Evolutionary conservation across 2,888 invertebrate genomes (phyloP), one percentile per base, ranked within the genome.

Genomic region (Eretmocerus hayati): DNA sequence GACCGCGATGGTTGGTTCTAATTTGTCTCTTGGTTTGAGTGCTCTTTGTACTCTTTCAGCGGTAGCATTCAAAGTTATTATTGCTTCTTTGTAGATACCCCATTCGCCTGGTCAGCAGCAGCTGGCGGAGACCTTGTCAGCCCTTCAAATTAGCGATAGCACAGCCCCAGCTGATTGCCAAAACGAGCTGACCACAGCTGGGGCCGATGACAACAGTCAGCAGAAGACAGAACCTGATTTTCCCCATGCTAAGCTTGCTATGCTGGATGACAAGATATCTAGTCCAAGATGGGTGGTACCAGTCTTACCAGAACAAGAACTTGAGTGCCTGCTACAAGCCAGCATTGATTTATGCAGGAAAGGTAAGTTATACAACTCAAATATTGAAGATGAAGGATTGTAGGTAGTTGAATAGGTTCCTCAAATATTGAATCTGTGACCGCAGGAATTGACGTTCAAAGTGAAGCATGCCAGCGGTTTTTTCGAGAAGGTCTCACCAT

Each of bases 251-350:
- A 91, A 93, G 73, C 76, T 96, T 69, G 83, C 85, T 59, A 84
- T 87, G 61, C 77, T 96, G 62, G 94, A 95, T 75, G 94, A 94
- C 71, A 95, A 95, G 81, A 93, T 96, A 69, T 92, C 92, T 62
- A 87, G 88, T 75, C 87, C 93, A 50, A 81, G 95, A 64, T 96
- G 96, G 96, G 92, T 96, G 54, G 95, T 96, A 43, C 96, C 96
- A 30, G 96, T 96, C 44, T 75, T 96, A 64, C 94, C 96, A 11
- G 93, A 94, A 64, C 94, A 95, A 75, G 95, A 96, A 74, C 75
- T 96, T 62, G 94, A 95, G 75, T 84, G 89, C 64, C 79, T 96
- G 58, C 77, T 96, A 55, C 85, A 90, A 74, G 89, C 90, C 59
- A 84, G 93, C 57, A 91, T 91, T 60, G 87, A 89, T 62, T 77